Evolutionary conservation across 23 tunicate species (phyloP).

Genomic region (Ciona savignyi): DNA sequence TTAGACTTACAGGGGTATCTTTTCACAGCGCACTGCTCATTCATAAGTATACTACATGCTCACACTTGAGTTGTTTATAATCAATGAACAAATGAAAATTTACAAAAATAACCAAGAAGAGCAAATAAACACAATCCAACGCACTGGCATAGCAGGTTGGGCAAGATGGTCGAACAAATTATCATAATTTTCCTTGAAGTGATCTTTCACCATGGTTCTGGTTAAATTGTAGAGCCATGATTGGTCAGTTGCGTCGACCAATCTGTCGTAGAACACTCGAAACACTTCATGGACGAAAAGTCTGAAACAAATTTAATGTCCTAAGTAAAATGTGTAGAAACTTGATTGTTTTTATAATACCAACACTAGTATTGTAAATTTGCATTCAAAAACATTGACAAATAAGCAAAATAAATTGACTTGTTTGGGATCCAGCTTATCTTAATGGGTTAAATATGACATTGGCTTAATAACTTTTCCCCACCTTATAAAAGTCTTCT

Average conservation of each 20-base stretch:
- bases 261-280: conserved; percentile 97
- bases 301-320: no score
- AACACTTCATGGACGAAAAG: conserved; percentile 96
- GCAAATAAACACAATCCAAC: background rate
- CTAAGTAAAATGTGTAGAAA: no score
- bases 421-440: no score
- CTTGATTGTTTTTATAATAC: no score
- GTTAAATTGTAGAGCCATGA: conserved; percentile 69
- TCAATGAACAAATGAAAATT: background rate
- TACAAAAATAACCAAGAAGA: background rate
- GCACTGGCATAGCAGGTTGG: conserved; percentile 63
- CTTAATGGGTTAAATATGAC: no score
- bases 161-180: conserved; percentile 85
- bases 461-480: background rate
- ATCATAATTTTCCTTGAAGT: conserved; percentile 92
- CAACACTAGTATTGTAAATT: no score
- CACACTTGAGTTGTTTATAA: no score
- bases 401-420: no score
- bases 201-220: conserved; percentile 69
- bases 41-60: no score
- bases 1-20: no score
- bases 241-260: conserved; percentile 86
- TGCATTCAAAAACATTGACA: no score
- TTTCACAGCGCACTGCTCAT: no score
- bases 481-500: conserved; percentile 87